Percentiles rank a stretch among this genome's conserved stretches.
Conservation (phyloP, 2,888 invertebrate species). For the Ypsolopha sequella region DNA sequence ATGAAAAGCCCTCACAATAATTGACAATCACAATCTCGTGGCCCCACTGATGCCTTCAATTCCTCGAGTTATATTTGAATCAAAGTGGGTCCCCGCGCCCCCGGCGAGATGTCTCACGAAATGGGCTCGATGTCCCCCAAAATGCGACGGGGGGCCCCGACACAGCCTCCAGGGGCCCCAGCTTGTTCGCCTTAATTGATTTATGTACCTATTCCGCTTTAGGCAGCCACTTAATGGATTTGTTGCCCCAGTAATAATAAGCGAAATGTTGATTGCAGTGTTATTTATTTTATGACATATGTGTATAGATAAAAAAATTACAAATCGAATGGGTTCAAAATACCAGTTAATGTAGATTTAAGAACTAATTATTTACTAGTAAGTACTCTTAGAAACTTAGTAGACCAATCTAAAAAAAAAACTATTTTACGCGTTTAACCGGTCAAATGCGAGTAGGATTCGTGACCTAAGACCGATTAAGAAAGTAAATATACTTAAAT, state of each 20-base stretch:
- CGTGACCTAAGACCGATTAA: too few species aligned
- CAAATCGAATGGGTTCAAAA: background rate
- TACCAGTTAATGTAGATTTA: too few species aligned
- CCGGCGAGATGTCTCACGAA: slow-evolving; percentile 42
- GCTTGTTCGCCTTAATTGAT: slow-evolving; percentile 61
- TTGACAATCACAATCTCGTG: slow-evolving; percentile 11
- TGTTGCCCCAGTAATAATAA: slow-evolving; percentile 53
- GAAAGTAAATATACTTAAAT: too few species aligned
- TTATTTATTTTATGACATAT: background rate
- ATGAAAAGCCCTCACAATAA: background rate
- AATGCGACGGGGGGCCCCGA: slow-evolving; percentile 48
- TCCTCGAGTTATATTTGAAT: slow-evolving; percentile 64
- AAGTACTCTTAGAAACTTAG: too few species aligned
- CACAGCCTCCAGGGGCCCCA: slow-evolving; percentile 26
- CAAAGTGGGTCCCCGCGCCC: slow-evolving; percentile 42
- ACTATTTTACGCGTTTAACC: too few species aligned
- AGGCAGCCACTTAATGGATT: slow-evolving; percentile 43
- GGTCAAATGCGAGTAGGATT: too few species aligned
- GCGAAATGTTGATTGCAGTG: background rate
- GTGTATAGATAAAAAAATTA: background rate
- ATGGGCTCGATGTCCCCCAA: slow-evolving; percentile 40
- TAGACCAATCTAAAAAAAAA: too few species aligned
- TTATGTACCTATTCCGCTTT: slow-evolving; percentile 25
- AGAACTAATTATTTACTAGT: too few species aligned
- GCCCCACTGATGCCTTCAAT: slow-evolving; percentile 39